Evolutionary conservation across 2,113 vertebrate genomes (phyloP), one percentile per base, ranked within the genome.

Genomic region (Rhabdomys dilectus): DNA sequence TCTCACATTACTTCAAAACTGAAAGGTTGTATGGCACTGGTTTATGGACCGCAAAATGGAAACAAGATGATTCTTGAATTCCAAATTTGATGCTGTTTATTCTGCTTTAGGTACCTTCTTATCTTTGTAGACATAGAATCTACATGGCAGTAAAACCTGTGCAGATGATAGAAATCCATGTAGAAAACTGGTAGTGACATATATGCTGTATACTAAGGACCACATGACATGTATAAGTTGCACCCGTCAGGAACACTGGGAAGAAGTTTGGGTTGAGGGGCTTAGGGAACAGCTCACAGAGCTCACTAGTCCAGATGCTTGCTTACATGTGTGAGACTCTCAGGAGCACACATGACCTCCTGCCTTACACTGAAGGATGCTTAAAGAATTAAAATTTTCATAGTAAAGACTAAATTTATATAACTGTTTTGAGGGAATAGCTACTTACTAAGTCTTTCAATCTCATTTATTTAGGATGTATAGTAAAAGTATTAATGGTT

Each of bases 401-500:
- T 91, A 92, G 85, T 89, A n/a, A 88, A 89, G 34, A 72, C 77
- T 85, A 94, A 70, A 88, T 94, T 89, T 76, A 87, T 39, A 22
- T 60, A 31, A 56, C 76, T 72, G 89, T 92, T 88, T 39, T 93
- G 17, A 95, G 42, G 93, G 85, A 89, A 90, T 45, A 87, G 26
- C 42, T 91, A 66, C 51, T 96, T 91, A 96, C 15, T 92, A 76
- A 96, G 56, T 70, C n/a, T 97, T 97, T 97, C 7, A 82, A 82
- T 97, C 56, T 98, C 6, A 80, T 95, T 97, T 94, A 88, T 91
- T 89, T 97, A 97, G 94, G 94, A 21, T 92, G 13, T 89, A 62
- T 96, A 91, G 78, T 95, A 97, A 98, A 97, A 97, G 88, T 95
- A 86, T 34, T 97, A 97, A 89, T 97, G 87, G 64, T 96, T 91